Evolutionary conservation across 35 echinoderm and acorn worm genomes (phyloP).

Genomic region (Eucidaris tribuloides): DNA sequence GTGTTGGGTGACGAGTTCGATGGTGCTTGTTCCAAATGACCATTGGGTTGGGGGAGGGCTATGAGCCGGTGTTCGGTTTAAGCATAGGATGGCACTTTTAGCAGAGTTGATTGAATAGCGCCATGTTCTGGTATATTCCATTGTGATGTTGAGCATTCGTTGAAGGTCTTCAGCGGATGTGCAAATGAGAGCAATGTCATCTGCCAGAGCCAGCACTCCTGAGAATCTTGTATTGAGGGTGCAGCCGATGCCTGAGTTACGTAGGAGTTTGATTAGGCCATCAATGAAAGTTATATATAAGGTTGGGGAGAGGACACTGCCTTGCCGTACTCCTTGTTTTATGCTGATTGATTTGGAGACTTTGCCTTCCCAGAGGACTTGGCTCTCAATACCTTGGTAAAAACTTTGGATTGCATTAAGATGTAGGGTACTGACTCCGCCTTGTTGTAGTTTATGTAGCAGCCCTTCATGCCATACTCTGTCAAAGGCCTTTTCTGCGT

Average conservation of each 20-base stretch:
- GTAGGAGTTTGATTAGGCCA: background rate
- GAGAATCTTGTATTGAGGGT: background rate
- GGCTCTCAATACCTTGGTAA: background rate
- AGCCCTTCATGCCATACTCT: background rate
- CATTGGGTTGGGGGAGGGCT: too few relatives aligned
- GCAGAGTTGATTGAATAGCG: background rate
- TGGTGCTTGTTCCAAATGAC: background rate
- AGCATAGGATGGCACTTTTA: background rate
- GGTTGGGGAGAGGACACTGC: background rate
- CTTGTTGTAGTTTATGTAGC: background rate
- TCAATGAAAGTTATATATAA: background rate
- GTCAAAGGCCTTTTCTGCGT: background rate
- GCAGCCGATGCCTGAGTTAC: background rate
- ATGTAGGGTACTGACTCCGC: too few relatives aligned
- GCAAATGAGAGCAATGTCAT: background rate
- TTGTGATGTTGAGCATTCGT: background rate
- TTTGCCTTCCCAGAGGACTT: background rate
- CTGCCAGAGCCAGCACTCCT: background rate
- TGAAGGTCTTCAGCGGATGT: background rate
- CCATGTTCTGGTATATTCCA: background rate
- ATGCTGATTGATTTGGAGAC: background rate
- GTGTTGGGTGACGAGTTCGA: background rate
- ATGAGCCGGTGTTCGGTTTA: background rate
- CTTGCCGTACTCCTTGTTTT: background rate
- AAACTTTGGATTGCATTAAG: background rate